Evolutionary conservation across 2,113 vertebrate species (phyloP).

Genomic region (Pseudopodoces humilis): DNA sequence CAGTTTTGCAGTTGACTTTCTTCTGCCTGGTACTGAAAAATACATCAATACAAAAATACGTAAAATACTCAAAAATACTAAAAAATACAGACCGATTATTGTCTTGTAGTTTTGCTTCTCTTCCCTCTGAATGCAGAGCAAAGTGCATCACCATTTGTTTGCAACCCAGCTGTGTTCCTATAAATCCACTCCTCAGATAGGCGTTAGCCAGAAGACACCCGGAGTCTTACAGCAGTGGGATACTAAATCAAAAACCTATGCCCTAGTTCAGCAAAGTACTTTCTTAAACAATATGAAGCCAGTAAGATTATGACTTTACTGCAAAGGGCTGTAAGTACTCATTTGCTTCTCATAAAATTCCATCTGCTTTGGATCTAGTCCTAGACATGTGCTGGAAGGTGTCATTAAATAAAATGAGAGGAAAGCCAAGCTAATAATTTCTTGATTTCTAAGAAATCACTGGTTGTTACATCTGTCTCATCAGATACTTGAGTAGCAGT

Average conservation of each 20-base stretch:
- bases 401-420: conserved; percentile 14
- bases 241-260: background rate
- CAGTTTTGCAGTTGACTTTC: background rate
- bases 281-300: background rate
- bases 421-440: background rate
- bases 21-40: background rate
- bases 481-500: background rate
- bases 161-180: background rate
- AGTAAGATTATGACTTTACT: background rate
- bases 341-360: conserved; percentile 26
- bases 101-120: background rate
- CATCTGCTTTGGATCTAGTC: conserved; percentile 17
- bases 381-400: conserved; percentile 20
- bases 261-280: background rate
- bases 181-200: background rate
- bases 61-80: background rate
- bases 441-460: background rate
- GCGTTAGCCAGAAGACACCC: background rate
- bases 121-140: background rate
- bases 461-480: background rate
- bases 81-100: background rate
- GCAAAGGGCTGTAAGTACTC: background rate
- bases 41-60: no score
- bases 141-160: background rate
- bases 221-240: background rate